These are phyloP conservation scores for Entomobrya proxima DNA, from an alignment of 2,888 invertebrate species.

Conservation along the genomic window DNA sequence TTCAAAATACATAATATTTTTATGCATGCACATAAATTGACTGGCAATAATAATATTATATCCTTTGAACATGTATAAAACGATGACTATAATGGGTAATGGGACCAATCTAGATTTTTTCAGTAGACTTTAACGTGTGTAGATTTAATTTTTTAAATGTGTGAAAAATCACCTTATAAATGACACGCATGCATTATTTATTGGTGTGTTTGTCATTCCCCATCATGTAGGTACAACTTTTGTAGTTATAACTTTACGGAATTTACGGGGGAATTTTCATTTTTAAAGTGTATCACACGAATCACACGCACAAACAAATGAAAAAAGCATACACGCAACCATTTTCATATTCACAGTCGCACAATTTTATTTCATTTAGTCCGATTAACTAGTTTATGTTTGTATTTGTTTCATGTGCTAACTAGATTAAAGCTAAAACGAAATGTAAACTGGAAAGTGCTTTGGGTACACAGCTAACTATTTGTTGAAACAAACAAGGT, in stretches of 20 bases:
- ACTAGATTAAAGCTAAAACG: not conserved
- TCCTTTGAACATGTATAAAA: not conserved
- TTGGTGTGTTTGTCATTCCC: not conserved
- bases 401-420: not conserved
- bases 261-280: not conserved
- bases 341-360: not conserved
- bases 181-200: slow-evolving; percentile 12
- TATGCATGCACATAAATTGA: slow-evolving; percentile 5
- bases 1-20: too few species aligned
- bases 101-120: not conserved
- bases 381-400: not conserved
- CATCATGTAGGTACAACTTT: too few species aligned
- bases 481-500: not conserved
- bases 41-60: not conserved
- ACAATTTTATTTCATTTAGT: not conserved
- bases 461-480: too few species aligned
- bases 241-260: too few species aligned
- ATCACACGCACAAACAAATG: not conserved
- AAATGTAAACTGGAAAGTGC: not conserved
- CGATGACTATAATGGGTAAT: not conserved
- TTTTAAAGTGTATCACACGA: slow-evolving; percentile 5
- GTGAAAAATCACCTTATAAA: not conserved
- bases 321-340: not conserved
- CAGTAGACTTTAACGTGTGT: not conserved
- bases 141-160: slow-evolving; percentile 2